Evolutionary conservation across 2,797 vertebrate species (phyloP), one percentile per base, ranked within the genome.

Genomic region (Perodicticus potto): DNA sequence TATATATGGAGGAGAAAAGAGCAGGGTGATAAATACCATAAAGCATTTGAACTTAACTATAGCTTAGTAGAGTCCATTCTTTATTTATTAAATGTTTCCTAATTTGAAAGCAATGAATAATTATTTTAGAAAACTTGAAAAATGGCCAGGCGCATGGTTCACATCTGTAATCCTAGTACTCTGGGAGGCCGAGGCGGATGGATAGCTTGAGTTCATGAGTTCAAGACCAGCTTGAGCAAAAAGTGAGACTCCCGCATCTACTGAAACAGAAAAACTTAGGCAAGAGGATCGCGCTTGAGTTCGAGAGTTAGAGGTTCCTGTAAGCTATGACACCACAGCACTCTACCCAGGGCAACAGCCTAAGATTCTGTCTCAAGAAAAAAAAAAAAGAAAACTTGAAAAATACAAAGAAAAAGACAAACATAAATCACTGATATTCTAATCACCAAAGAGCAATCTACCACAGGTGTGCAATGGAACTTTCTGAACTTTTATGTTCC

Each of bases 101-200:
- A 23, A 22, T 95, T 92, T 55, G 96, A 95, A 59, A 93, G 55
- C 76, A 84, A 97, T 45, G 10, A 82, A 72, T 73, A 70, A 3
- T 94, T 17, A 65, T 73, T 93, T 91, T 76, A 91, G 69, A 90
- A 96, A 95, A 93, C 11, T 65, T 91, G 65, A 92, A 91, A 82
- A 96, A 74, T 32, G 32, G 49, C 49, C 13, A 49, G 49, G 49
- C 3, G 13, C 13, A 49, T 49, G 49, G 49, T 12, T 49, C 49
- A 14, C 49, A 49, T 13, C 49, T 49, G 49, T 49, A 49, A 49
- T 49, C 49, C 49, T 14, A 49, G 49, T 13, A 49, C 49, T 49
- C 49, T 4, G 49, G 49, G 49, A 49, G 49, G 49, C 13, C 13
- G 2, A 49, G 13, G 49, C 2, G 49, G 49, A 14, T 49, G 13